Evolutionary conservation across 2,888 invertebrate species (phyloP).

Genomic region (Acleris literana): DNA sequence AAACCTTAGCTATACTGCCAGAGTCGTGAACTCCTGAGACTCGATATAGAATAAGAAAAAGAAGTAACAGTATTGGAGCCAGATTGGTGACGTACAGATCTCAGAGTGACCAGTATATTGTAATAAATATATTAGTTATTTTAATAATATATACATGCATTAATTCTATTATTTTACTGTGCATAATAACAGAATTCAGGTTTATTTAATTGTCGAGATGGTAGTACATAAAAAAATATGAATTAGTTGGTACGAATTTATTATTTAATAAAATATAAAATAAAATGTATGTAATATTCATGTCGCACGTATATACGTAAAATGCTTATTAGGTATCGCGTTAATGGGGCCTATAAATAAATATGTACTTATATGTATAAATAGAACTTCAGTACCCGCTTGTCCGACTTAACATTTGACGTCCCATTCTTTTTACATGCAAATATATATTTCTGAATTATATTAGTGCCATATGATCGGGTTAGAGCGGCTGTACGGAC

Average conservation of each 20-base stretch:
- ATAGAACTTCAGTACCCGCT: slow-evolving; percentile 30
- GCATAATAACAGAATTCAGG: slow-evolving; percentile 54
- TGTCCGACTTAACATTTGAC: slow-evolving; percentile 18
- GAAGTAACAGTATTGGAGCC: slow-evolving; percentile 66
- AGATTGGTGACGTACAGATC: slow-evolving; percentile 73
- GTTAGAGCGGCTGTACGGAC: slow-evolving; percentile 38
- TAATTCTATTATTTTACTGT: slow-evolving; percentile 62
- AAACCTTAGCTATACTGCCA: too few species aligned
- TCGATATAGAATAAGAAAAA: slow-evolving; percentile 38
- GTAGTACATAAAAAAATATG: slow-evolving; percentile 55
- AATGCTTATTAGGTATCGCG: slow-evolving; percentile 54
- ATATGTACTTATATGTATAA: slow-evolving; percentile 18
- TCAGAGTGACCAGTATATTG: slow-evolving; percentile 80
- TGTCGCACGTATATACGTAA: slow-evolving; percentile 76
- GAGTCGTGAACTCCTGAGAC: background rate
- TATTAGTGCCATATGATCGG: slow-evolving; percentile 65
- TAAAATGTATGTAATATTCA: slow-evolving; percentile 51
- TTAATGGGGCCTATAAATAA: slow-evolving; percentile 36
- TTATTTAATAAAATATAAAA: slow-evolving; percentile 59
- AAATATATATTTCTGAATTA: slow-evolving; percentile 25
- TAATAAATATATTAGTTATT: slow-evolving; percentile 48
- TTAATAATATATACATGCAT: slow-evolving; percentile 45
- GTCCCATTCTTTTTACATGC: slow-evolving; percentile 27
- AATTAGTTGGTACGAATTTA: slow-evolving; percentile 75
- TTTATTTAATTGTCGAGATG: slow-evolving; percentile 55